A percentile compares a stretch with the other conserved stretches of the same genome.
phyloP scores from a whole-genome alignment of 2,888 invertebrate species.

The Dione vanillae region DNA sequence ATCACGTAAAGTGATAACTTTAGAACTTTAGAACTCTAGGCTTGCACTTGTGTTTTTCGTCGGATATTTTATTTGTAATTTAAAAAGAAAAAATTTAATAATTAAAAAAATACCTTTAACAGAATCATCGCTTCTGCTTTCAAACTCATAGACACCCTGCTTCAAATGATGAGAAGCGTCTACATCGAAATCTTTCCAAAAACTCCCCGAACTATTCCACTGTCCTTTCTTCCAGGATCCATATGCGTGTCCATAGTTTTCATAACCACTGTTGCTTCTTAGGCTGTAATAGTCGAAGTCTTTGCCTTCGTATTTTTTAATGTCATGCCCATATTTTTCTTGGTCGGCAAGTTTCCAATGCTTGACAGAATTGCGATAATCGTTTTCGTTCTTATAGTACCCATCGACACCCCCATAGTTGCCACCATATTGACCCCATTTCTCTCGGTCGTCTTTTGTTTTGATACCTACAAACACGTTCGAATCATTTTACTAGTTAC shows the following conservation, averaged over 20 bases:
- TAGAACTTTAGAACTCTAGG: too few species aligned
- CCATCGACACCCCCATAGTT: constrained; percentile 76
- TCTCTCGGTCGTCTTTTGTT: constrained; percentile 69
- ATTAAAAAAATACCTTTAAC: constrained; percentile 69
- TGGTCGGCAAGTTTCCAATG: constrained; percentile 80
- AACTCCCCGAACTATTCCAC: constrained; percentile 65
- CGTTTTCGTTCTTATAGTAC: constrained; percentile 72
- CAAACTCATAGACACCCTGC: constrained; percentile 51
- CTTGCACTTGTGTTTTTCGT: too few species aligned
- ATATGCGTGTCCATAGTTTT: constrained; percentile 60
- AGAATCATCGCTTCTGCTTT: constrained; percentile 60
- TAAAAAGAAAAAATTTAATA: too few species aligned
- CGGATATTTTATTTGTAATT: too few species aligned
- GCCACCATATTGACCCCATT: constrained; percentile 86
- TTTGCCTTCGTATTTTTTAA: constrained; percentile 58
- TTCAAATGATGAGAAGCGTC: constrained; percentile 55
- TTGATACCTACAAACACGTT: constrained; percentile 54
- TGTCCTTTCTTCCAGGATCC: constrained; percentile 69
- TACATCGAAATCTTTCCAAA: constrained; percentile 58
- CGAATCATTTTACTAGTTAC: not conserved
- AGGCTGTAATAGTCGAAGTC: constrained; percentile 78
- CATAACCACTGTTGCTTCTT: constrained; percentile 63
- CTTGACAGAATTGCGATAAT: constrained; percentile 73
- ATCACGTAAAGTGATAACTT: too few species aligned
- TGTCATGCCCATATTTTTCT: constrained; percentile 60